Evolutionary conservation across 2,113 vertebrate genomes (phyloP).

Genomic region (Saimiri boliviensis): DNA sequence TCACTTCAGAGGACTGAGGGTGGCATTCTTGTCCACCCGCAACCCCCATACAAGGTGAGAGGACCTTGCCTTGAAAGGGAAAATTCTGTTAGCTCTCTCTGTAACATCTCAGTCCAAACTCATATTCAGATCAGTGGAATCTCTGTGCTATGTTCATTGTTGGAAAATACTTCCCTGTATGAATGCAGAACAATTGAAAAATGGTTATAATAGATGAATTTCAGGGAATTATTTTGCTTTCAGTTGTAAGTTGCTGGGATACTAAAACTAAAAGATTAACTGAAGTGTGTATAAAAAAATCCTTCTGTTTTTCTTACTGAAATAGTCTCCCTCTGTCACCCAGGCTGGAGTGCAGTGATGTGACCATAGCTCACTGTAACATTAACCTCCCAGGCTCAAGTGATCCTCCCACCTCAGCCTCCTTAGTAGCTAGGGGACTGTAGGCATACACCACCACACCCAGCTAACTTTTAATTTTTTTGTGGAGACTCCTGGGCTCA

Average conservation of each 20-base stretch:
- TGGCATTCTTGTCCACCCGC: conserved; percentile 95
- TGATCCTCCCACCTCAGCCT: too few species aligned
- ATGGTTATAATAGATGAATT: neutral
- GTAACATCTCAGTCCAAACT: neutral
- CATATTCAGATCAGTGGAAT: neutral
- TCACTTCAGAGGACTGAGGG: conserved; percentile 98
- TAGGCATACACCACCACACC: too few species aligned
- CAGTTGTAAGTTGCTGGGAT: neutral
- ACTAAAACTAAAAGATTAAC: neutral
- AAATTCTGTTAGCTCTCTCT: neutral
- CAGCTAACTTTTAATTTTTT: too few species aligned
- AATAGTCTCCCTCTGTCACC: too few species aligned
- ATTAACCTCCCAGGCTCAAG: too few species aligned
- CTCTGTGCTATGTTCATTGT: neutral
- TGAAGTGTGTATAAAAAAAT: neutral
- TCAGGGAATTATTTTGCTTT: conserved; percentile 25
- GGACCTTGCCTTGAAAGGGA: neutral
- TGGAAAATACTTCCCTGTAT: neutral
- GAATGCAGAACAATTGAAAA: neutral
- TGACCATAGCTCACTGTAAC: too few species aligned
- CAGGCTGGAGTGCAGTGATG: too few species aligned
- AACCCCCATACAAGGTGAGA: conserved; percentile 97
- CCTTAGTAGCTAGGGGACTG: too few species aligned
- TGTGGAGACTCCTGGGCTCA: too few species aligned
- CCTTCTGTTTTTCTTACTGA: neutral